A percentile compares a stretch with the other conserved stretches of the same genome.
Conservation (phyloP, 1,140 invertebrate genomes). For the Lepidurus couesii region DNA sequence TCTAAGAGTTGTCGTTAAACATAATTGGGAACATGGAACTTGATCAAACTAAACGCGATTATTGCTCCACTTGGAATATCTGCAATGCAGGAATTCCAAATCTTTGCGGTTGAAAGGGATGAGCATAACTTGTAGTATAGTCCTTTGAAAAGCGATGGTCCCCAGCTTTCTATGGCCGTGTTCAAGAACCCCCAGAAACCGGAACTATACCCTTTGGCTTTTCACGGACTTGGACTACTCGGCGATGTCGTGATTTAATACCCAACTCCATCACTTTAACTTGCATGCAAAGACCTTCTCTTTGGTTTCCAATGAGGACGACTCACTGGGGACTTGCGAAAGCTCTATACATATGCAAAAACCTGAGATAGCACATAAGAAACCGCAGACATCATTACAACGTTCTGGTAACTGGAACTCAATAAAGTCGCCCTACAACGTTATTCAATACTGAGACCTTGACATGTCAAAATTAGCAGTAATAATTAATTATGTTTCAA, state of each 20-base stretch:
- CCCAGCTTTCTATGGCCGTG: neutral
- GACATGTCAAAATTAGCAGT: too few species aligned
- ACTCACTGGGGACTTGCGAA: neutral
- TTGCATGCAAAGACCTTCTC: neutral
- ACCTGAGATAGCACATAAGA: neutral
- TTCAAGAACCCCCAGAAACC: neutral
- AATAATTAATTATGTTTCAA: too few species aligned
- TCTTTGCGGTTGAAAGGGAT: too few species aligned
- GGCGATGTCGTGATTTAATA: neutral
- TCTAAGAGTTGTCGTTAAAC: too few species aligned
- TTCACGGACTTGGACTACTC: neutral
- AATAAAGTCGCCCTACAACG: too few species aligned
- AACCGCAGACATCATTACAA: neutral
- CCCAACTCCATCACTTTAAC: neutral
- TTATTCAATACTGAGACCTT: too few species aligned
- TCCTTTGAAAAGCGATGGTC: neutral
- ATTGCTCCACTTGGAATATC: too few species aligned
- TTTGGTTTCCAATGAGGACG: neutral
- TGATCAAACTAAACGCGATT: too few species aligned
- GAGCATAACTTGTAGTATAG: neutral
- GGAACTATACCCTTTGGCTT: neutral
- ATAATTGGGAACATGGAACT: too few species aligned
- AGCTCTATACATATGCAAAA: slow-evolving; percentile 6
- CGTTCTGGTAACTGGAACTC: neutral
- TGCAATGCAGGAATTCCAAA: too few species aligned